Percentiles rank a stretch among this genome's conserved stretches.
These are phyloP conservation scores for Notodromas monacha DNA, from an alignment of 2,888 invertebrate species.

Conservation along the genomic window DNA sequence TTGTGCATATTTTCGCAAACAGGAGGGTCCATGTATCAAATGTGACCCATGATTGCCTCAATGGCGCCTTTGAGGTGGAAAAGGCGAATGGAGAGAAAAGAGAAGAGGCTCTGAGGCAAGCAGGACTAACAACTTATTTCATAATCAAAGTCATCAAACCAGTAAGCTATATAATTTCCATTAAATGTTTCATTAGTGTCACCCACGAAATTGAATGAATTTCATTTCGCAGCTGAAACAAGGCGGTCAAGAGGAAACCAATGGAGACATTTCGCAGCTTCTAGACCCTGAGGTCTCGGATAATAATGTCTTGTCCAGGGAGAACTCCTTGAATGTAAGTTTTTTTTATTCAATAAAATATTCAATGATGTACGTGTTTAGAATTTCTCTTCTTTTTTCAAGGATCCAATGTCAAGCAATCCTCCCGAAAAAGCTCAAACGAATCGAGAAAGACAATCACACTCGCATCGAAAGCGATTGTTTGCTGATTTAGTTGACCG, in stretches of 20 bases:
- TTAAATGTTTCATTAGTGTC: background rate
- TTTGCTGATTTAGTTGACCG: too few species aligned
- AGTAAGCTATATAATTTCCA: slow-evolving; percentile 14
- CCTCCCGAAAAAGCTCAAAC: too few species aligned
- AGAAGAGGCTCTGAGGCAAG: slow-evolving; percentile 58
- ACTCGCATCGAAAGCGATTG: too few species aligned
- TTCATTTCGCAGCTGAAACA: background rate
- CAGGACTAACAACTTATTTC: slow-evolving; percentile 66
- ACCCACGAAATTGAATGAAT: background rate
- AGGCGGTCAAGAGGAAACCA: background rate
- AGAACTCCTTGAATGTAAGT: background rate
- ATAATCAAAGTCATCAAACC: slow-evolving; percentile 55
- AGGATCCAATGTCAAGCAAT: too few species aligned
- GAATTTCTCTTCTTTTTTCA: too few species aligned
- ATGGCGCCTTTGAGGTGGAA: slow-evolving; percentile 70
- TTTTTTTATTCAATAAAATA: slow-evolving; percentile 5
- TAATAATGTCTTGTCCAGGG: background rate
- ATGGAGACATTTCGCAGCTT: background rate
- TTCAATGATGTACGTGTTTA: too few species aligned
- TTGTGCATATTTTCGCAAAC: too few species aligned
- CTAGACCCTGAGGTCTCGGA: slow-evolving; percentile 1
- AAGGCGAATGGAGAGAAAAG: slow-evolving; percentile 58
- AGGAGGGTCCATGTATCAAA: slow-evolving; percentile 78
- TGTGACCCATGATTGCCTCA: slow-evolving; percentile 49
- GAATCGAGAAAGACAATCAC: too few species aligned